Evolutionary conservation across 2,797 vertebrate species (phyloP), one percentile per base, ranked within the genome.

Genomic region (Hyperoplus lanceolatus): DNA sequence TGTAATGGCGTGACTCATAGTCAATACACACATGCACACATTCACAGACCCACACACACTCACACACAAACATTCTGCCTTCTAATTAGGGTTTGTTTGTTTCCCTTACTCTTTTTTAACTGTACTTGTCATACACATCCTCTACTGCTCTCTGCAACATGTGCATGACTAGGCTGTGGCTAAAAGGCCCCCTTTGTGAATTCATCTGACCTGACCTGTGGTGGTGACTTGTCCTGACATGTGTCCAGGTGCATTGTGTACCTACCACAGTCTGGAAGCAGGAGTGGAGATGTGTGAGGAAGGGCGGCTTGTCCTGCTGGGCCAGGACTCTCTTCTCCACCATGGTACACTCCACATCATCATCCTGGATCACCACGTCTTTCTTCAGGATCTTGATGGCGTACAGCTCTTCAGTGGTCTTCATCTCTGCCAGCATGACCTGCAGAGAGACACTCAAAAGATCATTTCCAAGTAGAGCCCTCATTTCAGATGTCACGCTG

Each of bases 351-450:
- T 99, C 98, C 18, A 99, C 97, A 0, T 99, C 98, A 16, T 99
- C 98, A 0, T 99, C 98, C 90, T 99, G 98, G 89, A 99, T 99
- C 89, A 99, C 97, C 84, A 99, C 98, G 0, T 99, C 98, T 81
- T 99, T 99, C 81, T 99, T 99, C 81, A 99, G 91, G 90, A 99
- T 99, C 90, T 99, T 99, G 89, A 99, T 92, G n/a, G 98, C 98
- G 0, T 96, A 99, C 38, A 99, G 95, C 74, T 98, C 96, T 12
- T 97, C 96, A 0, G 93, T 92, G 14, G 92, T 62, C 88, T 97
- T 99, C 91, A 96, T 96, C 90, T 99, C 98, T 0, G 97, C 97
- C 43, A 99, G 92, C 96, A 99, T 97, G 84, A 99, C 98, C 98
- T 99, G 90, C 13, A 58, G 4, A 70, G 11, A n/a, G 14, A 68